phyloP scores from a whole-genome alignment of 2,797 vertebrate genomes.

The Acrossocheilus wenchowensis region DNA sequence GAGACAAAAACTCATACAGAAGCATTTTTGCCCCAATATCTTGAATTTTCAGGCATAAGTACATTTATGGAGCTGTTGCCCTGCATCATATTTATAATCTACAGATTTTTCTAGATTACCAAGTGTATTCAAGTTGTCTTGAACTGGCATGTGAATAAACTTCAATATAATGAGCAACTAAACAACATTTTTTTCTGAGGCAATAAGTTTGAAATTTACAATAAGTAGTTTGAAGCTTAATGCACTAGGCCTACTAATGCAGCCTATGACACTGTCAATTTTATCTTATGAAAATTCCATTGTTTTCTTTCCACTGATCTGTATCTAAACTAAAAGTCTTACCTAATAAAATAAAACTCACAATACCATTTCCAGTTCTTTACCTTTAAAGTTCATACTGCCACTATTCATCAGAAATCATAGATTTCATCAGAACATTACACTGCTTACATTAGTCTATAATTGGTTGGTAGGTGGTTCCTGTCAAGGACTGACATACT shows the following conservation, averaged over 20 bases:
- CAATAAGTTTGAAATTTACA: background rate
- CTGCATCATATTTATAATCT: too few species aligned
- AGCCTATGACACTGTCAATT: background rate
- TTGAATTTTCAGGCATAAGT: too few species aligned
- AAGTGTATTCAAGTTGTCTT: too few species aligned
- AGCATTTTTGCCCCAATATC: too few species aligned
- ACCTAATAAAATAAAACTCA: background rate
- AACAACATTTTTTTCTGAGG: background rate
- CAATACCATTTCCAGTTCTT: background rate
- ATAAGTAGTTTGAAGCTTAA: background rate
- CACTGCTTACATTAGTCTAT: background rate
- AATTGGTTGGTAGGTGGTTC: conserved; percentile 22
- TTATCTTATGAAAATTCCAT: background rate
- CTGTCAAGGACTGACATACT: conserved; percentile 10
- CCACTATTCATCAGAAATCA: conserved; percentile 4
- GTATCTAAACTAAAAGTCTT: background rate
- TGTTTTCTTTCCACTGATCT: background rate
- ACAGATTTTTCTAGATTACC: too few species aligned
- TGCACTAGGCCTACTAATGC: background rate
- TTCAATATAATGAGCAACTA: background rate
- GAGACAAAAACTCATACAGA: too few species aligned
- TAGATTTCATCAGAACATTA: background rate
- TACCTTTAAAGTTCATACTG: background rate
- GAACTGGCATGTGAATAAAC: background rate
- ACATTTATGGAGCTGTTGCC: too few species aligned